Base-by-base conservation (phyloP, 1,140 invertebrate species). In the Apis laboriosa region DNA sequence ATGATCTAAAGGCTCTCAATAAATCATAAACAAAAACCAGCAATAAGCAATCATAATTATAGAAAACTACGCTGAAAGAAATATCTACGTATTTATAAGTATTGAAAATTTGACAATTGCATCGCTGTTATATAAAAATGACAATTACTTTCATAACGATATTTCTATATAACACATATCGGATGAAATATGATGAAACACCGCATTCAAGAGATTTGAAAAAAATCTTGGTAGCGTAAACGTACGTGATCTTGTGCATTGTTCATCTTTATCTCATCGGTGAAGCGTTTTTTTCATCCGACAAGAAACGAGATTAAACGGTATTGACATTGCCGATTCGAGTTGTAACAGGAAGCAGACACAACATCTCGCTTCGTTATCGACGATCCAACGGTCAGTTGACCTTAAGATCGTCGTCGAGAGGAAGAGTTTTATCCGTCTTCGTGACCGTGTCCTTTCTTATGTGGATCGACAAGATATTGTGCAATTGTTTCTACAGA, bases 341-440 rank as follows among this genome's bases (percentile, higher is more conserved):
- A 55, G 19, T 0, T 15, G 64, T n/a, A 49, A 17, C 43, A 61
- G 66, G 56, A 74, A 55, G 34, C 71, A 51, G 74, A 77, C 66
- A 55, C 70, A 77, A 63, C 74, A 82, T 77, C 80, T 82, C 28
- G 72, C 58, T n/a, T 1, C 11, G 72, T 76, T 82, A 77, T 77
- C 80, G 28, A 28, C 53, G 21, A 53, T 77, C 43, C 28, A 13
- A 13, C 9, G 63, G 24, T 55, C 11, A 49, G 53, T 28, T 8
- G 34, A 58, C 11, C 21, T 24, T 43, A 17, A 63, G 56, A 43
- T 64, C 68, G 5, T 55, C n/a, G 56, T 19, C 28, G 19, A 2
- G 3, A 9, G 17, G 2, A 3, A 8, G 13, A 0, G 19, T 21
- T 70, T 51, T 4, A n/a, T 3, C 51, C 2, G 21, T 15, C 15